Evolutionary conservation across 2,888 invertebrate genomes (phyloP).

Genomic region (Atherix ibis): DNA sequence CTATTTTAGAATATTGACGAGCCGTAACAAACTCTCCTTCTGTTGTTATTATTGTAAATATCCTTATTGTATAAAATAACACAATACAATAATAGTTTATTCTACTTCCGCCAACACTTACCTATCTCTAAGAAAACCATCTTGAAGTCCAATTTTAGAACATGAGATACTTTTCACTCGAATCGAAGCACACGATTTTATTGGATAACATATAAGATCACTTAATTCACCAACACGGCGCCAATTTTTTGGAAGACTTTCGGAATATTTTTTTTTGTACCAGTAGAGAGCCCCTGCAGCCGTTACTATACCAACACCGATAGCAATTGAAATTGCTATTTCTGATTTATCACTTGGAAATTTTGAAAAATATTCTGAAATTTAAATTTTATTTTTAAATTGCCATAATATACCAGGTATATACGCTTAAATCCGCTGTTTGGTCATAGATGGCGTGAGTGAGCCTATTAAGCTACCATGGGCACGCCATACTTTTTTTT

Average conservation of each 20-base stretch:
- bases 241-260: constrained; percentile 33
- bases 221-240: constrained; percentile 40
- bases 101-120: constrained; percentile 14
- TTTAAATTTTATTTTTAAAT: too few species aligned
- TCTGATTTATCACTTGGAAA: constrained; percentile 6
- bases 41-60: constrained; percentile 41
- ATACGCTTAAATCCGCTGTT: too few species aligned
- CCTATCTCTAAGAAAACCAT: constrained; percentile 41
- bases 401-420: too few species aligned
- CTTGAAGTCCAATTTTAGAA: constrained; percentile 37
- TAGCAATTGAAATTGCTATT: constrained; percentile 7
- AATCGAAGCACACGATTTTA: constrained; percentile 42
- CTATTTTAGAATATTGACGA: constrained; percentile 38
- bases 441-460: too few species aligned
- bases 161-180: constrained; percentile 36
- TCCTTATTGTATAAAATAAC: constrained; percentile 27
- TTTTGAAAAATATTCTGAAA: constrained; percentile 4
- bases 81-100: not conserved
- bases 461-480: too few species aligned
- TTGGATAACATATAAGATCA: constrained; percentile 39
- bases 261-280: constrained; percentile 10
- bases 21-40: constrained; percentile 42
- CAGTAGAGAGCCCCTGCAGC: constrained; percentile 12
- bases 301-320: constrained; percentile 13
- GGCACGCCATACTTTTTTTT: too few species aligned